Conservation (phyloP, 2,888 invertebrate genomes). For the Caenorhabditis wallacei region DNA sequence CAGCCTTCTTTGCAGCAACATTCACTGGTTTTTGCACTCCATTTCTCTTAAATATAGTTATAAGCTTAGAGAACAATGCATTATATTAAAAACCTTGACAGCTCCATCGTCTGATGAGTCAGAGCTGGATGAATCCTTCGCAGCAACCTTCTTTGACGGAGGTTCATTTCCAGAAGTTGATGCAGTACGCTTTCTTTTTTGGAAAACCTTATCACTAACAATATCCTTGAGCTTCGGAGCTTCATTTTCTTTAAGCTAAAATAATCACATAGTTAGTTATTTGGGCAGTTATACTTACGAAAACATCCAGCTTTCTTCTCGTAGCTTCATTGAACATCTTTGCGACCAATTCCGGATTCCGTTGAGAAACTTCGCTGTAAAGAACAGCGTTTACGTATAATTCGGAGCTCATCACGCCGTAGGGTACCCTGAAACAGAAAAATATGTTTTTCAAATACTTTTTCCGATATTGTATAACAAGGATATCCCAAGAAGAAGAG, state of each 20-base stretch:
- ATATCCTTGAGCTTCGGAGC: slow-evolving; percentile 64
- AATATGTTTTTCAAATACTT: no score
- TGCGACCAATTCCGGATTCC: slow-evolving; percentile 56
- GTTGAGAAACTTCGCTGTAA: slow-evolving; percentile 64
- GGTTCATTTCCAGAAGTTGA: slow-evolving; percentile 64
- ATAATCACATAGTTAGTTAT: no score
- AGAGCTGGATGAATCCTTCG: slow-evolving; percentile 61
- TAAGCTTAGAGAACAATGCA: background rate
- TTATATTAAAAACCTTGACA: slow-evolving; percentile 29
- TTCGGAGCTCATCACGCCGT: slow-evolving; percentile 58
- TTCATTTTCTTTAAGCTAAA: slow-evolving; percentile 63
- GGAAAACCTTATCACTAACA: slow-evolving; percentile 44
- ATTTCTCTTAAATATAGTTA: slow-evolving; percentile 45
- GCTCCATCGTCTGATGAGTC: slow-evolving; percentile 65
- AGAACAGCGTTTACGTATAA: slow-evolving; percentile 65
- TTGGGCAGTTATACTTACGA: slow-evolving; percentile 59
- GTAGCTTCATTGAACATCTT: slow-evolving; percentile 66
- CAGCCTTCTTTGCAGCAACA: slow-evolving; percentile 41
- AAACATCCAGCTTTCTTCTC: slow-evolving; percentile 62
- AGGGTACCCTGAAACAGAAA: slow-evolving; percentile 52
- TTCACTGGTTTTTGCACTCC: slow-evolving; percentile 56
- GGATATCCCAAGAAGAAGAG: no score
- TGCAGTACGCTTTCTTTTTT: slow-evolving; percentile 61
- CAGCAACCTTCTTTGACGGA: slow-evolving; percentile 67
- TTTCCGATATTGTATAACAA: no score